phyloP scores from a whole-genome alignment of 2,113 vertebrate species.

The Argyrosomus japonicus region DNA sequence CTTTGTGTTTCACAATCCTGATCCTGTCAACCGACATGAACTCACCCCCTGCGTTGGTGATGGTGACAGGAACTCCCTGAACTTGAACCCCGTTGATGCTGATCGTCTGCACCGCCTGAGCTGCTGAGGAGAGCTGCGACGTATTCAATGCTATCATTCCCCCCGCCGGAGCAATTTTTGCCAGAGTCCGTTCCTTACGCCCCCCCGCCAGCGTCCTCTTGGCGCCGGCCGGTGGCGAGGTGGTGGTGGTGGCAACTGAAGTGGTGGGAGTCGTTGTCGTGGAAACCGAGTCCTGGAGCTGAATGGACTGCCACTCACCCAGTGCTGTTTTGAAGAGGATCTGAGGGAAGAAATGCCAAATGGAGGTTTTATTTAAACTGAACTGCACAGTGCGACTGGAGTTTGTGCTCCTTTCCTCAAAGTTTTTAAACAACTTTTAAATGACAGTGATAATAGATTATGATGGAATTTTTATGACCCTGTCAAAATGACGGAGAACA shows the following conservation, averaged over 20 bases:
- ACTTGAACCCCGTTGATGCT: constrained; percentile 98
- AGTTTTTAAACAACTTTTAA: neutral
- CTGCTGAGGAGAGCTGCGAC: constrained; percentile 88
- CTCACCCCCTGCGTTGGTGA: constrained; percentile 94
- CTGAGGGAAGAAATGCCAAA: constrained; percentile 70
- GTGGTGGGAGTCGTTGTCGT: constrained; percentile 75
- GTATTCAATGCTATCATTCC: constrained; percentile 91
- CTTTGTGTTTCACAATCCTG: neutral
- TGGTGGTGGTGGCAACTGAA: constrained; percentile 74
- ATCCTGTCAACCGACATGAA: neutral
- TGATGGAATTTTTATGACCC: no score
- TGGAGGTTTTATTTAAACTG: neutral
- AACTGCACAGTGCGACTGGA: neutral
- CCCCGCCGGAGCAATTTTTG: constrained; percentile 95
- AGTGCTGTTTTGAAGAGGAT: constrained; percentile 91
- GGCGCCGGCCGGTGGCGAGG: constrained; percentile 64
- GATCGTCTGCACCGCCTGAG: constrained; percentile 96
- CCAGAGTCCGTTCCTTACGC: constrained; percentile 92
- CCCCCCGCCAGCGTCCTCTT: constrained; percentile 79
- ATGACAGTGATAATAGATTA: no score
- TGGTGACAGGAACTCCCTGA: constrained; percentile 95
- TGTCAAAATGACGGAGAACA: no score
- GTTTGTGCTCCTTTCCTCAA: neutral
- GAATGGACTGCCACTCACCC: constrained; percentile 91
- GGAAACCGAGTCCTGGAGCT: constrained; percentile 89